Percentiles rank a stretch among this genome's conserved stretches.
Evolutionary conservation across 2,888 invertebrate species (phyloP).

Genomic region (Nineta flava): DNA sequence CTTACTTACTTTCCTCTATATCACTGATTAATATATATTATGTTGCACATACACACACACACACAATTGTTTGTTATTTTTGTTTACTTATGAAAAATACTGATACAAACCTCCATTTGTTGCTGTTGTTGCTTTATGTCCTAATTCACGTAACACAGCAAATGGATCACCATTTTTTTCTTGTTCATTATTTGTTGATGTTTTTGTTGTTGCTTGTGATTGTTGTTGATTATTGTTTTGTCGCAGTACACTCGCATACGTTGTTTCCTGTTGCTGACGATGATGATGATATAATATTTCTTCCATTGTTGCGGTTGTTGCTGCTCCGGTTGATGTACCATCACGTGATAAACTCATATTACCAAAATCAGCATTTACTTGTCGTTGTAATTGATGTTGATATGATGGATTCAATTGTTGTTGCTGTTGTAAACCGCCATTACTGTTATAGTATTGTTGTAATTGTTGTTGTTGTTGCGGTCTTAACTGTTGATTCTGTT

Average conservation of each 20-base stretch:
- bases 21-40: neutral
- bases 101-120: slow-evolving; percentile 33
- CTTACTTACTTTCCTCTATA: neutral
- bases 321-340: slow-evolving; percentile 12
- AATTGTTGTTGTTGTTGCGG: slow-evolving; percentile 1
- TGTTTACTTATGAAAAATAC: slow-evolving; percentile 32
- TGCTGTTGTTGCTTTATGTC: slow-evolving; percentile 27
- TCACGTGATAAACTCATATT: slow-evolving; percentile 19
- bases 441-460: slow-evolving; percentile 5
- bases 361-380: slow-evolving; percentile 23
- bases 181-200: neutral
- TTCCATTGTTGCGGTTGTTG: slow-evolving; percentile 10
- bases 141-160: slow-evolving; percentile 31
- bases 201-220: slow-evolving; percentile 2
- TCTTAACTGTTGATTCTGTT: neutral
- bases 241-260: slow-evolving; percentile 22
- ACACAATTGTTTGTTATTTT: neutral
- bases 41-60: neutral
- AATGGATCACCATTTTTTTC: slow-evolving; percentile 25
- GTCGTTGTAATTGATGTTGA: slow-evolving; percentile 19
- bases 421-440: slow-evolving; percentile 1
- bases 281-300: slow-evolving; percentile 15
- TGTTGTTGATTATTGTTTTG: slow-evolving; percentile 14
- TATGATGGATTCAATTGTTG: slow-evolving; percentile 5
- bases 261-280: slow-evolving; percentile 19